Evolutionary conservation across 2,113 vertebrate genomes (phyloP).

Genomic region (Orientallactaga bullata): DNA sequence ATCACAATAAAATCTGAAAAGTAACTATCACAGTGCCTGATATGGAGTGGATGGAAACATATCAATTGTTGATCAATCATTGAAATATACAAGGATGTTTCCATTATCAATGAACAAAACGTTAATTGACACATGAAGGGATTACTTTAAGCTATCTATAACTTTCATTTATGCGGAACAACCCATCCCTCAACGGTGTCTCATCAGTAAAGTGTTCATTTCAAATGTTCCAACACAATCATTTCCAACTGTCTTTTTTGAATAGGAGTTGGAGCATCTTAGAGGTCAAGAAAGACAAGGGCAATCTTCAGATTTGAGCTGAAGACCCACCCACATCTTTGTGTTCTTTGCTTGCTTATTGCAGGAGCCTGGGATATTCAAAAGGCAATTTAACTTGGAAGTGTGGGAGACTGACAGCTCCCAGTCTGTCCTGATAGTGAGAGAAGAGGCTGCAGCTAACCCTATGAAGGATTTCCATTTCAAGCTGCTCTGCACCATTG

Average conservation of each 20-base stretch:
- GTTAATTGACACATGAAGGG: slow-evolving; percentile 33
- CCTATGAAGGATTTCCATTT: neutral
- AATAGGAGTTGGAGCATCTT: neutral
- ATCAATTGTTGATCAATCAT: slow-evolving; percentile 36
- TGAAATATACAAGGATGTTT: slow-evolving; percentile 24
- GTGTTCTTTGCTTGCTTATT: neutral
- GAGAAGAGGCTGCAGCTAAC: neutral
- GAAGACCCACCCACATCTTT: neutral
- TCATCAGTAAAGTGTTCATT: neutral
- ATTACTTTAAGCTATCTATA: slow-evolving; percentile 14
- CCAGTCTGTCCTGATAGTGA: neutral
- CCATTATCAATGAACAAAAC: slow-evolving; percentile 59
- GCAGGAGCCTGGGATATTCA: neutral
- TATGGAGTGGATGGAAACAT: neutral
- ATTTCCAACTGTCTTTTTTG: neutral
- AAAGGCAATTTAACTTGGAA: slow-evolving; percentile 38
- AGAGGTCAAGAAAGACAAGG: neutral
- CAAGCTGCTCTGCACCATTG: neutral
- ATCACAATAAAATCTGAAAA: slow-evolving; percentile 46
- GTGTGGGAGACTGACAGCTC: neutral
- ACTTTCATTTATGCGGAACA: neutral
- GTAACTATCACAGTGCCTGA: neutral
- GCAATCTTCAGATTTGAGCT: neutral
- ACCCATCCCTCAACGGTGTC: neutral
- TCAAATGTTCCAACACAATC: neutral